phyloP scores from a whole-genome alignment of 1,140 invertebrate species.

The Steinernema feltiae region DNA sequence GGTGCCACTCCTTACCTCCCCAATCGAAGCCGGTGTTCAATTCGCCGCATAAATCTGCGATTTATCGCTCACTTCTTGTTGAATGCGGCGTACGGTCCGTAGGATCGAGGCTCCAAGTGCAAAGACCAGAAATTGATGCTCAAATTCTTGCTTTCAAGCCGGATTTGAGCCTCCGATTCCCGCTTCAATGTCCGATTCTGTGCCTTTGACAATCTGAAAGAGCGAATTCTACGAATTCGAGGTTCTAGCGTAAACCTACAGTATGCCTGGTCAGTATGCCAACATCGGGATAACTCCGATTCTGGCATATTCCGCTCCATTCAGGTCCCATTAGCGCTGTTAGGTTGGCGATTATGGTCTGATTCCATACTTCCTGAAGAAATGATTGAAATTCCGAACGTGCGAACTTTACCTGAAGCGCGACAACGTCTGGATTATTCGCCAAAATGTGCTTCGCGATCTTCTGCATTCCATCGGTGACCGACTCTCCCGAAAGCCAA shows the following conservation, averaged over 20 bases:
- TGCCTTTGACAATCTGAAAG: conserved; percentile 21
- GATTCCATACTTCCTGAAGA: too few relatives aligned
- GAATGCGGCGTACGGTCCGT: conserved; percentile 41
- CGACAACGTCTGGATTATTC: conserved; percentile 44
- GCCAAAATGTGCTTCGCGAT: conserved; percentile 42
- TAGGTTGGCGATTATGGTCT: conserved; percentile 15
- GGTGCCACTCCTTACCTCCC: not conserved
- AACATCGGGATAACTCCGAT: conserved; percentile 28
- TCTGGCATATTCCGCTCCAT: conserved; percentile 25
- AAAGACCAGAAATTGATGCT: conserved; percentile 37
- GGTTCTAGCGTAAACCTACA: not conserved
- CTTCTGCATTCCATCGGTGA: conserved; percentile 35
- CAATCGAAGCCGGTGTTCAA: not conserved
- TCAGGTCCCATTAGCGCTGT: conserved; percentile 21
- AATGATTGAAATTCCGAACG: conserved; percentile 27
- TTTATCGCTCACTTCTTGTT: conserved; percentile 41
- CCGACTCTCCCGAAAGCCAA: conserved; percentile 30
- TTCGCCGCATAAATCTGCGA: conserved; percentile 36
- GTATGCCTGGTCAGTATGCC: conserved; percentile 31
- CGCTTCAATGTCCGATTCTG: not conserved
- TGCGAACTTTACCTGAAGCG: conserved; percentile 37
- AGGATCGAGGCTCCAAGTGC: conserved; percentile 38
- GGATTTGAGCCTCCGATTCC: conserved; percentile 9
- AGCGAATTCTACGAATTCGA: conserved; percentile 9
- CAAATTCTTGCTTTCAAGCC: not conserved